Evolutionary conservation across 2,888 invertebrate genomes (phyloP).

Genomic region (Lithophane semibrunnea): DNA sequence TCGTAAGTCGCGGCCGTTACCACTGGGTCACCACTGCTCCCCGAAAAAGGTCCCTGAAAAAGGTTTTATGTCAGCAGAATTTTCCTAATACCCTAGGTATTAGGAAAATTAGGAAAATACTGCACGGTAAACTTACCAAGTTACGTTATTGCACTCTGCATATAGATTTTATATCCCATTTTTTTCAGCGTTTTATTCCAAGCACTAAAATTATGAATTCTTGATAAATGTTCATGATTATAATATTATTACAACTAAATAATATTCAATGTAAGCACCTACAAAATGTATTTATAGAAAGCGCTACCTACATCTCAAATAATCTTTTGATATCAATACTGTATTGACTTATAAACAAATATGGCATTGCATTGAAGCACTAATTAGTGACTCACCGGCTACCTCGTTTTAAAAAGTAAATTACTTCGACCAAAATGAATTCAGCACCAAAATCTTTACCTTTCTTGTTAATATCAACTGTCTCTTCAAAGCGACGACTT

Average conservation of each 20-base stretch:
- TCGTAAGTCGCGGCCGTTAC: too few species aligned
- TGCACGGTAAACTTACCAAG: not conserved
- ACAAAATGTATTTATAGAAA: too few species aligned
- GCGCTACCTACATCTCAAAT: not conserved
- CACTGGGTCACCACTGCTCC: too few species aligned
- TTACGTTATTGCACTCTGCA: not conserved
- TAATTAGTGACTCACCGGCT: slow-evolving; percentile 18
- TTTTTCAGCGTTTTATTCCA: too few species aligned
- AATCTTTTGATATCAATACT: slow-evolving; percentile 25
- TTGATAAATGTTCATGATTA: not conserved
- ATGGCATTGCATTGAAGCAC: not conserved
- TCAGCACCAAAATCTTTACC: slow-evolving; percentile 48
- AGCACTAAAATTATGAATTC: not conserved
- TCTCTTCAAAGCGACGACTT: slow-evolving; percentile 68
- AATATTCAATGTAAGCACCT: too few species aligned
- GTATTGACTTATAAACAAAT: not conserved
- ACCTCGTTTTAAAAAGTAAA: slow-evolving; percentile 6
- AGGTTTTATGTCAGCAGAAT: not conserved
- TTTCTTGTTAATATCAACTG: slow-evolving; percentile 65
- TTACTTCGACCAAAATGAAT: not conserved
- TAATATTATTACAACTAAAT: not conserved
- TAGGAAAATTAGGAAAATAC: not conserved
- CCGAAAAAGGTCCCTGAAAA: too few species aligned
- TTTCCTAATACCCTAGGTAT: not conserved
- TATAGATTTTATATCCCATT: not conserved